These are phyloP conservation scores for Nasonia vitripennis DNA, from an alignment of 1,140 invertebrate genomes.

Conservation along the genomic window DNA sequence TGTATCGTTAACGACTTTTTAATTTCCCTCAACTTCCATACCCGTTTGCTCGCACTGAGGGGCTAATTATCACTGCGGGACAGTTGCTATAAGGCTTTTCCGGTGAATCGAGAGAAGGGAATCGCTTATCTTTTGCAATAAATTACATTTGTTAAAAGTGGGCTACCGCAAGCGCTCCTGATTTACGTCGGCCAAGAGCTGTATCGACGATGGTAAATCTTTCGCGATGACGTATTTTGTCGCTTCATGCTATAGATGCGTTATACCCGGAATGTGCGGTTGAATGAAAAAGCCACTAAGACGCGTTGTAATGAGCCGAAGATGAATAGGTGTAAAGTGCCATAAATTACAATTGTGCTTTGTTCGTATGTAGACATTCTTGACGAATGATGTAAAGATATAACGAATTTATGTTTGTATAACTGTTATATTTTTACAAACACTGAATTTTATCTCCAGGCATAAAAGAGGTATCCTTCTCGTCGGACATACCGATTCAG, in stretches of 20 bases:
- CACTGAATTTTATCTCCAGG: slow-evolving; percentile 70
- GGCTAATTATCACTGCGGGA: neutral
- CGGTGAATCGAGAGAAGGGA: neutral
- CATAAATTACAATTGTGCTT: neutral
- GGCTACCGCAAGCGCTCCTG: neutral
- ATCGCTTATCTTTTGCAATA: neutral
- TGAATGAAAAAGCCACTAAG: no score
- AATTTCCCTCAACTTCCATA: neutral
- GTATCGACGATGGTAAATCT: neutral
- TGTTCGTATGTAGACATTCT: no score
- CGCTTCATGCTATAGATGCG: neutral
- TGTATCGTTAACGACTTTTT: neutral
- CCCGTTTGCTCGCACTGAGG: no score
- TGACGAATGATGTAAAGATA: neutral
- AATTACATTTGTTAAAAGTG: neutral
- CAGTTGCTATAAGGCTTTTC: neutral
- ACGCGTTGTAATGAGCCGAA: neutral
- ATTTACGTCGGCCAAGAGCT: neutral
- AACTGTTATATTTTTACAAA: neutral
- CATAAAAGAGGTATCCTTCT: slow-evolving; percentile 86
- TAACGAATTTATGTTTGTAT: no score
- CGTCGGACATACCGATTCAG: slow-evolving; percentile 79
- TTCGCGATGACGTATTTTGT: neutral
- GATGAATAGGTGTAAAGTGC: neutral
- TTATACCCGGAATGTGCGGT: no score